Percentiles rank a stretch among this genome's conserved stretches.
phyloP scores from a whole-genome alignment of 2,113 vertebrate genomes.

The Cyanoramphus novaezelandiae region DNA sequence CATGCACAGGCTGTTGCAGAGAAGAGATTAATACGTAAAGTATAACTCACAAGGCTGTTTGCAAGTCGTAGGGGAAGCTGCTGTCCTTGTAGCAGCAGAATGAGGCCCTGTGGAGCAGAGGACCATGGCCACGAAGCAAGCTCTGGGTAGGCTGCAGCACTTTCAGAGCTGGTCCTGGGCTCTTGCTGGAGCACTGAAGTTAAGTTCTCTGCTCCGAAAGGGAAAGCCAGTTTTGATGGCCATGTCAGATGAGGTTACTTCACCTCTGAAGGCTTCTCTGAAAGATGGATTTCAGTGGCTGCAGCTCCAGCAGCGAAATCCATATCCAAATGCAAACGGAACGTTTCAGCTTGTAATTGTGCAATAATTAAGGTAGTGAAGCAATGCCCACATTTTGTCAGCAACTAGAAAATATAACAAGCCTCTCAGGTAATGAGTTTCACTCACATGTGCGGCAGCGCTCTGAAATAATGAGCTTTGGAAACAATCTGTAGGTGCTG shows the following conservation, averaged over 20 bases:
- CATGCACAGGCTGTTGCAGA: not conserved
- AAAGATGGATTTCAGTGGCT: not conserved
- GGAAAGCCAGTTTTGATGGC: conserved; percentile 8
- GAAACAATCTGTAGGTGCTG: not conserved
- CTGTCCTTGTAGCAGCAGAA: not conserved
- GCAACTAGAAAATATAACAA: not conserved
- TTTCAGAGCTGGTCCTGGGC: not conserved
- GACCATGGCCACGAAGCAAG: not conserved
- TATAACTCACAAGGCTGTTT: not conserved
- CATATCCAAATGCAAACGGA: not conserved
- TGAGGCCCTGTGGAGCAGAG: not conserved
- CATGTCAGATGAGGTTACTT: not conserved
- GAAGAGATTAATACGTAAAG: not conserved
- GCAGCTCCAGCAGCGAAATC: not conserved
- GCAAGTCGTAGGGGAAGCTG: not conserved
- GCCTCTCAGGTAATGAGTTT: conserved; percentile 49
- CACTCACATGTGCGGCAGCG: not conserved
- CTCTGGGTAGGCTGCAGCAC: not conserved
- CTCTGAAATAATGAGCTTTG: conserved; percentile 58
- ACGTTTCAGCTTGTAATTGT: not conserved
- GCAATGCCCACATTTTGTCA: conserved; percentile 3
- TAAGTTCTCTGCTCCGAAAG: not conserved
- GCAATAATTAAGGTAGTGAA: conserved; percentile 37
- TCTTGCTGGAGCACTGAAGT: not conserved
- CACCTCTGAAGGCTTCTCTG: not conserved